phyloP scores from a whole-genome alignment of 2,888 invertebrate species.

The Acrobasis suavella region DNA sequence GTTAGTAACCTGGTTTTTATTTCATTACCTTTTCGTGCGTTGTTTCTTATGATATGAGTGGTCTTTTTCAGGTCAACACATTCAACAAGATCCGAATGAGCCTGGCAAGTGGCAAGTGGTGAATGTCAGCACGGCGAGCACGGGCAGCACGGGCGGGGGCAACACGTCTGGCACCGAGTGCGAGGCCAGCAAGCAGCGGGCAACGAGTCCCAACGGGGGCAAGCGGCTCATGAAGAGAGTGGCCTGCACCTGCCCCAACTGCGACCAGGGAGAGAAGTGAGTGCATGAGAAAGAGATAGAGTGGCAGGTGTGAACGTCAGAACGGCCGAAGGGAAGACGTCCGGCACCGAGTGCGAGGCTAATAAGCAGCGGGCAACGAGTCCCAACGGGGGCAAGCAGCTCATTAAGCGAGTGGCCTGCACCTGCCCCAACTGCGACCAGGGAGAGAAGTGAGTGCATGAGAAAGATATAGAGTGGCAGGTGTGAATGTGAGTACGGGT shows the following conservation, averaged over 20 bases:
- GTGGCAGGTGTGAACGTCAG: constrained; percentile 85
- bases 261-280: constrained; percentile 91
- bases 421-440: constrained; percentile 98
- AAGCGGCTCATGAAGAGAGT: constrained; percentile 89
- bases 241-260: constrained; percentile 99
- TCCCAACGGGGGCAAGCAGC: constrained; percentile 57
- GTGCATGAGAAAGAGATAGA: constrained; percentile 58
- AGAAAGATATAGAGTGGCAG: too few species aligned
- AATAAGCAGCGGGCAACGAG: constrained; percentile 52
- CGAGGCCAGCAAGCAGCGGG: constrained; percentile 59
- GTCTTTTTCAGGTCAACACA: constrained; percentile 81
- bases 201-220: constrained; percentile 52
- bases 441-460: constrained; percentile 84
- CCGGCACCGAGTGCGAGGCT: too few species aligned
- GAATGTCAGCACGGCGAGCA: constrained; percentile 52
- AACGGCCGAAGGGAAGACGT: not conserved
- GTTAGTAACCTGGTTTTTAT: too few species aligned
- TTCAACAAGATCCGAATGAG: constrained; percentile 92
- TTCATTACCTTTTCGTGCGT: too few species aligned
- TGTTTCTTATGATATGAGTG: not conserved
- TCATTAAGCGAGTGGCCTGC: constrained; percentile 95
- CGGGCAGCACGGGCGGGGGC: constrained; percentile 35
- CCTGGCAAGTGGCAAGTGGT: constrained; percentile 93
- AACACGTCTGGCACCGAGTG: constrained; percentile 54
- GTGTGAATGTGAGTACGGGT: not conserved